Evolutionary conservation across 2,888 invertebrate genomes (phyloP).

Genomic region (Dryobotodes eremita): DNA sequence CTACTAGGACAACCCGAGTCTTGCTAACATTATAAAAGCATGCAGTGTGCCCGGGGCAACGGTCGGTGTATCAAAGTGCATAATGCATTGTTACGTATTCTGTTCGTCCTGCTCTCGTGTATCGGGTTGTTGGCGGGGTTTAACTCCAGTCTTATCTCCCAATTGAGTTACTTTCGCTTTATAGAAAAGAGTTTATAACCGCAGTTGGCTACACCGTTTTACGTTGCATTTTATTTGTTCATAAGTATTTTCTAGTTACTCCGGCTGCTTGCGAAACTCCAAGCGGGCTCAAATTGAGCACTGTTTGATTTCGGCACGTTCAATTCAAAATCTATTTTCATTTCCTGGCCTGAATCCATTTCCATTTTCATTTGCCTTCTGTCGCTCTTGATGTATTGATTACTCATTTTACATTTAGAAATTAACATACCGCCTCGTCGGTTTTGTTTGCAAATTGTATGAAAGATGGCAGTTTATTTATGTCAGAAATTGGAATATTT

Average conservation of each 20-base stretch:
- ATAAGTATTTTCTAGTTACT: constrained; percentile 60
- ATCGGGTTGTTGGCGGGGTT: constrained; percentile 37
- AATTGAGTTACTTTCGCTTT: constrained; percentile 48
- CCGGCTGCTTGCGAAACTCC: constrained; percentile 44
- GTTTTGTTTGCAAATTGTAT: constrained; percentile 64
- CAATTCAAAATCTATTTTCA: constrained; percentile 76
- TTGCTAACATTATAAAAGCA: constrained; percentile 18
- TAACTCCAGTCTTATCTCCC: constrained; percentile 50
- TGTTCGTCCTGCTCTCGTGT: constrained; percentile 25
- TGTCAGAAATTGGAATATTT: constrained; percentile 40
- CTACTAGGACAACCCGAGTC: not conserved
- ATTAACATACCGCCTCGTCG: constrained; percentile 61
- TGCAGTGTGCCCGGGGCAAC: not conserved
- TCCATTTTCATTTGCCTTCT: constrained; percentile 75
- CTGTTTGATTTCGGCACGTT: constrained; percentile 73
- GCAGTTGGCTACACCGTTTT: constrained; percentile 35
- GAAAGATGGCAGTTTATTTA: constrained; percentile 60
- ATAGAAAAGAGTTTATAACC: constrained; percentile 56
- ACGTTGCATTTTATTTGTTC: constrained; percentile 64
- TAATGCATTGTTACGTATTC: constrained; percentile 30
- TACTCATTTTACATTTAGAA: constrained; percentile 72
- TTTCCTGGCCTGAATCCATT: constrained; percentile 73
- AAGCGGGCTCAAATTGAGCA: constrained; percentile 65
- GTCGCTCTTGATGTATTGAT: constrained; percentile 74
- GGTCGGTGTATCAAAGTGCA: constrained; percentile 24